phyloP scores from a whole-genome alignment of 2,888 invertebrate species.

The Hirtodrosophila histrioides region DNA sequence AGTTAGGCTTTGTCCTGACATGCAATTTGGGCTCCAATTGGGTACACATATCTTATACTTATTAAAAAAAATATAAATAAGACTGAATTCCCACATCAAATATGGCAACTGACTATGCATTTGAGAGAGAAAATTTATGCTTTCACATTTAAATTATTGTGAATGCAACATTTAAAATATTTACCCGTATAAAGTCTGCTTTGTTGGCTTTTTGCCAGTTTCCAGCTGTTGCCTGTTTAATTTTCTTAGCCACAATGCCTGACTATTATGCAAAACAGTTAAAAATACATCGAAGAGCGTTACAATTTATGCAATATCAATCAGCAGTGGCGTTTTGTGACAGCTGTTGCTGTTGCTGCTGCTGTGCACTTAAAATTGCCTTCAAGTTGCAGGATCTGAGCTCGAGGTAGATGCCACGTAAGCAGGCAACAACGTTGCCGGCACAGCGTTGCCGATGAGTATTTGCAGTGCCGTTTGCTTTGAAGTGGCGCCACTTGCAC shows the following conservation, averaged over 20 bases:
- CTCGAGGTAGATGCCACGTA: slow-evolving; percentile 23
- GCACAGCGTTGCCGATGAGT: slow-evolving; percentile 11
- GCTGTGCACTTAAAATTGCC: slow-evolving; percentile 31
- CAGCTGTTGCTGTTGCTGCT: slow-evolving; percentile 35
- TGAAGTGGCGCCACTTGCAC: slow-evolving; percentile 57
- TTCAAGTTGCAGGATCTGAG: slow-evolving; percentile 4
- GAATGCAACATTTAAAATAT: background rate
- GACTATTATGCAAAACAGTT: slow-evolving; percentile 56
- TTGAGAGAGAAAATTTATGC: too few species aligned
- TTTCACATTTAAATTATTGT: too few species aligned
- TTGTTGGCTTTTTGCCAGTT: background rate
- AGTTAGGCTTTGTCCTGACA: too few species aligned
- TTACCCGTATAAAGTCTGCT: slow-evolving; percentile 8
- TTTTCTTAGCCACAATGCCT: background rate
- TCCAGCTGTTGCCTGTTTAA: slow-evolving; percentile 20
- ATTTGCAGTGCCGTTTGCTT: slow-evolving; percentile 23
- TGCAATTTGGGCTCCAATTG: too few species aligned
- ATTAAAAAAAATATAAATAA: too few species aligned
- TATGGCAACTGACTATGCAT: too few species aligned
- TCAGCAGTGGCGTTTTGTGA: slow-evolving; percentile 33
- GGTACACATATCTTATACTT: too few species aligned
- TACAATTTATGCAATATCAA: slow-evolving; percentile 62
- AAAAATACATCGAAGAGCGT: slow-evolving; percentile 50
- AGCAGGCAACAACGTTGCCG: slow-evolving; percentile 47
- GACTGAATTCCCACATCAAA: too few species aligned